Evolutionary conservation across 2,888 invertebrate species (phyloP), one percentile per base, ranked within the genome.

Genomic region (Apamea monoglypha): DNA sequence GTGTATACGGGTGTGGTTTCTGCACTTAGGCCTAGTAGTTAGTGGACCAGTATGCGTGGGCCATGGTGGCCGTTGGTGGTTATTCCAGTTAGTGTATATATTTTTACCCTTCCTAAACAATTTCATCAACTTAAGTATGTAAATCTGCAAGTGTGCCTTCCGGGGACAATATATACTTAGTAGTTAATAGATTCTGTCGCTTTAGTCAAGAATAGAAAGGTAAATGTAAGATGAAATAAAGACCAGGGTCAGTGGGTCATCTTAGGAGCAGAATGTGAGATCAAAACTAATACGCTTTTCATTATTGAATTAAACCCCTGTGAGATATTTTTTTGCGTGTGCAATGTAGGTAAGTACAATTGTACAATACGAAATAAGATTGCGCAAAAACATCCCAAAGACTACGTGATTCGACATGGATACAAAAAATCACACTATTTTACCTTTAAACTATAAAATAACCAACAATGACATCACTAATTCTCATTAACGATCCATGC

Each of bases 401-500:
- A 68, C 69, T 67, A 76, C 66, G 71, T 69, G 77, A 89, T 84
- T 82, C 72, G 74, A 78, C 78, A 78, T 67, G 74, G 75, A 72
- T 81, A 76, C 21, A 76, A 82, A 63, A 81, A 82, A 77, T 61
- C 53, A 72, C 73, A 83, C 71, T 76, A 82, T 76, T 69, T 53
- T 78, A 82, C 82, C 85, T 86, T 86, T 83, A 88, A 87, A 86
- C 80, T 85, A 91, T 88, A 86, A 90, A 91, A 89, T n/a, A 68
- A 69, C 32, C 14, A 77, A 90, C 90, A 89, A 91, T 87, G 85
- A 82, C 82, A 73, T 79, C 75, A 76, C 86, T 89, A 87, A 92
- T 88, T 84, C 85, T 87, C 89, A 91, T 92, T 91, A 92, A 88
- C 85, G 86, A 90, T 87, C 87, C 78, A 81, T 78, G 85, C 77